Evolutionary conservation across 2,888 invertebrate species (phyloP).

Genomic region (Aradus depressus): DNA sequence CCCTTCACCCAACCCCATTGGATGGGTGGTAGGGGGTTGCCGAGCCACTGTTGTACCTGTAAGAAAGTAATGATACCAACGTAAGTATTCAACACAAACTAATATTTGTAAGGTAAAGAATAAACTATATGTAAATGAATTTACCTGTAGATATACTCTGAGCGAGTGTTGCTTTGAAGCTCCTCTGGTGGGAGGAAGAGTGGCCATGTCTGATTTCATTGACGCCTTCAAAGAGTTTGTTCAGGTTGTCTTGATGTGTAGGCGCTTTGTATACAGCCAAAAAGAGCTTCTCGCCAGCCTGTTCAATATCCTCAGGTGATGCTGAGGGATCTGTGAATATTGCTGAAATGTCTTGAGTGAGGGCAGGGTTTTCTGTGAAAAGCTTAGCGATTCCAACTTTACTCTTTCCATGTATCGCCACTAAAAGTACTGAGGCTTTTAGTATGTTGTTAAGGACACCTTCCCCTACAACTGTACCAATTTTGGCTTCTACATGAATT

Average conservation of each 20-base stretch:
- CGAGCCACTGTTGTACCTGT: neutral
- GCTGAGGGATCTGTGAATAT: slow-evolving; percentile 1
- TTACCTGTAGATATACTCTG: slow-evolving; percentile 6
- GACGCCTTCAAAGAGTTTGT: neutral
- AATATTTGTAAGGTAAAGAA: neutral
- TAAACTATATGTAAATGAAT: neutral
- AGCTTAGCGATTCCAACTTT: too few relatives aligned
- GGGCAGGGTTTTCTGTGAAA: too few relatives aligned
- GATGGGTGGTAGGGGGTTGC: neutral
- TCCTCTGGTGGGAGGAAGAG: slow-evolving; percentile 9
- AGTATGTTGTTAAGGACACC: too few relatives aligned
- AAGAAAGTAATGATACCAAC: neutral
- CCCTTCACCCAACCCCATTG: neutral
- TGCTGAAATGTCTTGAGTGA: slow-evolving; percentile 1
- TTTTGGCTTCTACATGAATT: too few relatives aligned
- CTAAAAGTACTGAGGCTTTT: too few relatives aligned
- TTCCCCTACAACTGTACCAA: too few relatives aligned
- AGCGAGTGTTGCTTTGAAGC: slow-evolving; percentile 5
- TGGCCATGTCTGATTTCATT: neutral
- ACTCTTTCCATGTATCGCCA: too few relatives aligned
- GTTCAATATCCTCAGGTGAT: slow-evolving; percentile 13
- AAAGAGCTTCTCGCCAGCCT: slow-evolving; percentile 2
- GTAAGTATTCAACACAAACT: neutral
- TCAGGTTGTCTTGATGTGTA: too few relatives aligned
- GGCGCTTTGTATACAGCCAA: neutral